A percentile compares a stretch with the other conserved stretches of the same genome.
Conservation (phyloP, 1,140 invertebrate genomes). For the Lepidurus packardi region DNA sequence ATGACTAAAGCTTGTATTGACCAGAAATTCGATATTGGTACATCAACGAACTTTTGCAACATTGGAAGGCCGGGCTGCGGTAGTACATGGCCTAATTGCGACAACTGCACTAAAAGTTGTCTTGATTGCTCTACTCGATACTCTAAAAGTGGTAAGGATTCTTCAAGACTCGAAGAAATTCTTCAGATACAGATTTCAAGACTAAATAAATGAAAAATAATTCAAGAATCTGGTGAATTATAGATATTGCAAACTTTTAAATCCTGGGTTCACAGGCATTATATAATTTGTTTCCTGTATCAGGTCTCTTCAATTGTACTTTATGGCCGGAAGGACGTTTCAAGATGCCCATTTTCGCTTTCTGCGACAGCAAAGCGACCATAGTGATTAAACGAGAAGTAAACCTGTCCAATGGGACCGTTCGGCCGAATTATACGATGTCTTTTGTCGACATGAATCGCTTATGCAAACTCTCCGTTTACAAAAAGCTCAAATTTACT, state of each 20-base stretch:
- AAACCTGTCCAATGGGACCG: neutral
- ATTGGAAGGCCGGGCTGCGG: neutral
- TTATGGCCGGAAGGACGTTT: neutral
- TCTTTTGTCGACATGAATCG: neutral
- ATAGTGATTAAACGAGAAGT: neutral
- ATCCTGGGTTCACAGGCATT: neutral
- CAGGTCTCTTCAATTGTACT: neutral
- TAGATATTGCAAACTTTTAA: too few species aligned
- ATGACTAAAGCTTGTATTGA: neutral
- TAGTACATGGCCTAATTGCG: neutral
- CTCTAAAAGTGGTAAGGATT: neutral
- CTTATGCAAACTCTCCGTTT: neutral
- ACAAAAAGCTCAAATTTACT: neutral
- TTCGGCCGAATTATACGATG: neutral
- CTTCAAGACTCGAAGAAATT: neutral
- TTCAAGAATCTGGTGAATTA: too few species aligned
- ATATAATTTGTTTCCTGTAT: neutral
- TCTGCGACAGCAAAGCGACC: neutral
- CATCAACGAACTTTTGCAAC: neutral
- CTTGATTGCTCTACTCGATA: neutral
- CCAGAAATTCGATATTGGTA: neutral
- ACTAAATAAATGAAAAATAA: too few species aligned
- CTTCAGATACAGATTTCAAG: neutral
- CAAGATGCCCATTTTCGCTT: neutral
- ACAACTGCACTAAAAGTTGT: neutral